Evolutionary conservation across 2,888 invertebrate species (phyloP).

Genomic region (Halictus quadricinctus): DNA sequence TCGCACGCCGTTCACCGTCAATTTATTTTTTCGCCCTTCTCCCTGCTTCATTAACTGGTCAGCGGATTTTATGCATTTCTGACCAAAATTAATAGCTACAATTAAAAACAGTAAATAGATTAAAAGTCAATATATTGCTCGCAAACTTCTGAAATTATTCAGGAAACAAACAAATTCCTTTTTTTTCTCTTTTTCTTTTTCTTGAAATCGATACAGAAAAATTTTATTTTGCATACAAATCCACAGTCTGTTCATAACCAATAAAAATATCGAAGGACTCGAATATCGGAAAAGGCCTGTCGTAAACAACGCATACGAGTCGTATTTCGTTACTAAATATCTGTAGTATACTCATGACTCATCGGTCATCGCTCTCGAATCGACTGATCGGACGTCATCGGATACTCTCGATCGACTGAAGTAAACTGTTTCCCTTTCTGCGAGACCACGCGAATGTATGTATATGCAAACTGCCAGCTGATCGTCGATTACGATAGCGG

Average conservation of each 20-base stretch:
- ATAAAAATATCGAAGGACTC: no score
- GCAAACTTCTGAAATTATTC: not conserved
- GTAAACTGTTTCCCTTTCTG: not conserved
- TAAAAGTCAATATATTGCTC: not conserved
- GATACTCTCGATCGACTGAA: not conserved
- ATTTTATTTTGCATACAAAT: not conserved
- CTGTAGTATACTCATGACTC: not conserved
- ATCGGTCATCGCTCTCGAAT: not conserved
- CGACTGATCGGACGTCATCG: not conserved
- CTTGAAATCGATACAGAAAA: not conserved
- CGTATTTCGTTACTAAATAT: not conserved
- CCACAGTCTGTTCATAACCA: no score
- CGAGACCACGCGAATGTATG: not conserved
- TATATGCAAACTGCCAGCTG: no score
- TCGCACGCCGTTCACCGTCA: not conserved
- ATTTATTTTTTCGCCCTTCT: not conserved
- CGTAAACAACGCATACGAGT: no score
- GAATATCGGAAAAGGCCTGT: no score
- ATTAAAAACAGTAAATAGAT: no score
- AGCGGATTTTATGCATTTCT: not conserved
- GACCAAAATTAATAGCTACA: no score
- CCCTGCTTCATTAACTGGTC: not conserved
- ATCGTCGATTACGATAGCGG: not conserved
- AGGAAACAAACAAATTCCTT: not conserved
- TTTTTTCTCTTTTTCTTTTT: not conserved